These are phyloP conservation scores for Spondyliosoma cantharus DNA, from an alignment of 2,797 vertebrate genomes.

Conservation along the genomic window DNA sequence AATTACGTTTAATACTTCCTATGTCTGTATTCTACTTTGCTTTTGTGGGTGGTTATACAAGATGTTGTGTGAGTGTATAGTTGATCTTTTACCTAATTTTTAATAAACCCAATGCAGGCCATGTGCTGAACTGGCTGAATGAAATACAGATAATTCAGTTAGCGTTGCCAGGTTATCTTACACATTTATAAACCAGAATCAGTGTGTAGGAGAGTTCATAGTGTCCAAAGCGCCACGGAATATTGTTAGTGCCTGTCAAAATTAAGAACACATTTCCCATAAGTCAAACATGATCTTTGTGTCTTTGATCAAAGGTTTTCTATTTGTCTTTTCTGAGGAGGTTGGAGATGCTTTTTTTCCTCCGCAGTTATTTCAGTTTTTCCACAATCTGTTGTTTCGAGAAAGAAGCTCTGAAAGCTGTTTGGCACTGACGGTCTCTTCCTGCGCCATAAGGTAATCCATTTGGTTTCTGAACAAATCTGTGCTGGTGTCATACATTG, in stretches of 20 bases:
- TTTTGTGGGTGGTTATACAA: neutral
- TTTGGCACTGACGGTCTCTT: slow-evolving; percentile 23
- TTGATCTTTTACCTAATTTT: neutral
- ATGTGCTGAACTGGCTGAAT: slow-evolving; percentile 12
- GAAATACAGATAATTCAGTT: slow-evolving; percentile 4
- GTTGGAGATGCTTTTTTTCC: neutral
- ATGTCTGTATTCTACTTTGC: neutral
- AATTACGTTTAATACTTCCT: neutral
- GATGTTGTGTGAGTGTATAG: neutral
- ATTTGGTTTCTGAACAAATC: slow-evolving; percentile 42
- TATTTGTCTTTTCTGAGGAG: slow-evolving; percentile 14
- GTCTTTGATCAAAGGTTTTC: slow-evolving; percentile 10
- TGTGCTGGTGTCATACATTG: slow-evolving; percentile 27
- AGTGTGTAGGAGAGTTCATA: neutral
- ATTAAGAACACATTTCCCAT: slow-evolving; percentile 9
- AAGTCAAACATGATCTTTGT: slow-evolving; percentile 9
- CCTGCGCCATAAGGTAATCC: slow-evolving; percentile 43
- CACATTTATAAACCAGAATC: neutral
- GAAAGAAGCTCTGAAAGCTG: slow-evolving; percentile 26
- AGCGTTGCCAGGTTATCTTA: slow-evolving; percentile 1
- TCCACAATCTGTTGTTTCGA: slow-evolving; percentile 11
- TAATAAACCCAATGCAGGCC: neutral
- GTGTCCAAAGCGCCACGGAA: neutral
- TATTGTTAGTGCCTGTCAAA: neutral
- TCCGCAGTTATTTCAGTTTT: slow-evolving; percentile 19